Base-by-base conservation (phyloP, 2,888 invertebrate species). In the Zele albiditarsus region DNA sequence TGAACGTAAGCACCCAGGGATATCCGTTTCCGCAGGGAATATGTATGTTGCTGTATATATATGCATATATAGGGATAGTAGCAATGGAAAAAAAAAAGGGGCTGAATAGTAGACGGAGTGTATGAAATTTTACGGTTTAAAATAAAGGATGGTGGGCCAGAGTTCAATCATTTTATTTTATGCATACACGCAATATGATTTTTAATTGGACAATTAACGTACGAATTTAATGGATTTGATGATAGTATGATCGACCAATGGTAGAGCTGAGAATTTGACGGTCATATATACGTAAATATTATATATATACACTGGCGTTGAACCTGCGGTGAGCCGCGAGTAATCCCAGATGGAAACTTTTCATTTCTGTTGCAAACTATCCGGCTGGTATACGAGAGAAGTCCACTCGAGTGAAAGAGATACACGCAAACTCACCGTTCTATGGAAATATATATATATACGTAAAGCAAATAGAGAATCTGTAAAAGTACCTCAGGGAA, bases 261-360 rank as follows among this genome's bases (percentile, higher is more conserved):
- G 53, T 53, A 60, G 23, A 27, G 25, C 14, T 60, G 60, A 27
- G 4, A 14, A 12, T 27, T 27, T 16, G 8, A 60, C 60, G 6
- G 8, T 23, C 25, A 46, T 53, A 60, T 28, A 42, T 31, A 49
- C 62, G 38, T 57, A 38, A 38, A 38, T 38, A 38, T 53, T 12
- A 38, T 31, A 65, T 33, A 57, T n/a, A 5, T 42, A 27, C 38
- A 66, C 14, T 31, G 25, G 60, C 46, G 57, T 25, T 20, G 46
- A 53, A 31, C 75, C 71, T 74, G 62, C 73, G 76, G 79, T 66
- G 73, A 74, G 68, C 74, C 53, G 38, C 74, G 77, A 73, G 82
- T 84, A 84, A 84, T 84, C 83, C 84, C 79, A 82, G 83, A 84
- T 84, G 83, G 84, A 84, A 84, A 84, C 82, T 84, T 83, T 82